phyloP scores from a whole-genome alignment of 1,140 invertebrate genomes.

The Pantala flavescens region DNA sequence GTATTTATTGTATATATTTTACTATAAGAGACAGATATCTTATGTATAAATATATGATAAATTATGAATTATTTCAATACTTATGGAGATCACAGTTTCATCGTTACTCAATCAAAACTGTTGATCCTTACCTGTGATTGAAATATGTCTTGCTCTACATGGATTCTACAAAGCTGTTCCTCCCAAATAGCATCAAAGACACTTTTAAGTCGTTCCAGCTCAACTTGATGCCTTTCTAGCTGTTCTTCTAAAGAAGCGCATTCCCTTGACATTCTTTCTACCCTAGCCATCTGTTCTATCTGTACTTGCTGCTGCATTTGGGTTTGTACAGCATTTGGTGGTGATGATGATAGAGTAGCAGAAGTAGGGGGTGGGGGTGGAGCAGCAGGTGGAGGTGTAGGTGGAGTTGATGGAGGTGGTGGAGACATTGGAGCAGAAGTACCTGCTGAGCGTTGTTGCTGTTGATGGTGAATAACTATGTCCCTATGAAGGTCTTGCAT shows the following conservation, averaged over 20 bases:
- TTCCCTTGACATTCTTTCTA: conserved; percentile 45
- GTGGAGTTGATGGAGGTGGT: neutral
- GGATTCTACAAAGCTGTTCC: conserved; percentile 54
- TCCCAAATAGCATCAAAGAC: conserved; percentile 56
- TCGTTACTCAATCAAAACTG: no score
- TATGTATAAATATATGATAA: no score
- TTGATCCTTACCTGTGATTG: conserved; percentile 40
- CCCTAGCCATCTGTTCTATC: conserved; percentile 13
- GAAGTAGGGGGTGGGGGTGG: neutral
- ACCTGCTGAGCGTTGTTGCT: neutral
- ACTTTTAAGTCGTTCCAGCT: conserved; percentile 48
- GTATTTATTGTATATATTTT: no score
- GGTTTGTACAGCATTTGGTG: neutral
- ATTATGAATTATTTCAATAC: no score
- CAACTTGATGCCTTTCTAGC: conserved; percentile 49
- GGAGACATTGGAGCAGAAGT: neutral
- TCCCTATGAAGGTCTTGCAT: conserved; percentile 52
- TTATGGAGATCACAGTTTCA: no score
- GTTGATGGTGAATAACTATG: neutral
- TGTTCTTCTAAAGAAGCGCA: conserved; percentile 51
- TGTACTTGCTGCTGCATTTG: neutral
- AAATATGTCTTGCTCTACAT: conserved; percentile 57
- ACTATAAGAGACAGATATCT: no score
- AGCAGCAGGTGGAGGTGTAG: neutral
- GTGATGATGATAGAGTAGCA: neutral